Base-by-base conservation (phyloP, 2,113 vertebrate species). In the Butastur rufipennis region DNA sequence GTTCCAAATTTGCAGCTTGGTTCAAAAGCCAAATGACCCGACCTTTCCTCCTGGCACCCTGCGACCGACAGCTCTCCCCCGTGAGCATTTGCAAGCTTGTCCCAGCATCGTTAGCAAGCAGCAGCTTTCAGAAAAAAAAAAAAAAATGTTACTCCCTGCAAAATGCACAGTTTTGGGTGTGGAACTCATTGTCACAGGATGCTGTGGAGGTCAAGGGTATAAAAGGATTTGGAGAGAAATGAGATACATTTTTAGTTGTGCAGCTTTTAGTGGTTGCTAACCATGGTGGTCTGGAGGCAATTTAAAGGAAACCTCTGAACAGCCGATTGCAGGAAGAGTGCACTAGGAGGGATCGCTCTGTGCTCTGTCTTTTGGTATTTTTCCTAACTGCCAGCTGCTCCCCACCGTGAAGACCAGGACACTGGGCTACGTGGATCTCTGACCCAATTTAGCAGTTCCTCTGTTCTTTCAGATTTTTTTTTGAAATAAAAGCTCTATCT, bases 401-500 rank as follows among this genome's bases (percentile, higher is more conserved):
- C 84, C 47, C 31, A 4, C 43, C 1, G 0, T 63, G 81, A 89
- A 18, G 9, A 81, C 6, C 68, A 67, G 77, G 67, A 68, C 40
- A 21, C 66, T 17, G 68, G 73, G 53, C 40, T 50, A 5, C 0
- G 4, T 56, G 78, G 68, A 45, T 88, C 68, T 70, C 83, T 50
- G 75, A 79, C 68, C 43, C 34, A 7, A 18, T 56, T 52, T 32
- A 79, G 53, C 70, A 52, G 77, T 88, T 89, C 25, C 52, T 91
- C 43, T 94, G 45, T 59, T 61, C 84, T 81, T 77, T 75, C 66
- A 29, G 73, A 47, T 48, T 79, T 68, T 17, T 34, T 85, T 90
- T 55, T 61, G 23, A 86, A 97, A 95, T 96, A 96, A 96, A 96
- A 91, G 4, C 36, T 26, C 4, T 63, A 2, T 85, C 68, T 90